phyloP scores from a whole-genome alignment of 2,797 vertebrate species.

The Gila robusta region DNA sequence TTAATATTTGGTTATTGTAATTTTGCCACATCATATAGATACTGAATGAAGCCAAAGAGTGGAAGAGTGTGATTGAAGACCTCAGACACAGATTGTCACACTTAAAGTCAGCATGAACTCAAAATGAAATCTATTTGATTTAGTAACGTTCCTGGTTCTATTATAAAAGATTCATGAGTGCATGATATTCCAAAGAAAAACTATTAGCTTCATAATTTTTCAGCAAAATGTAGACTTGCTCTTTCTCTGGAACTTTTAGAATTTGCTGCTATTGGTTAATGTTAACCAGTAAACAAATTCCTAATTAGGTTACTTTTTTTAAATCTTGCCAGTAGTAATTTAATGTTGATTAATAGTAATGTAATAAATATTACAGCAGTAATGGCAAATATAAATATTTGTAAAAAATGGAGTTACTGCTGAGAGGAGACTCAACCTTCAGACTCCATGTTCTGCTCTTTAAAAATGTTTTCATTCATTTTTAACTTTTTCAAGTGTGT shows the following conservation, averaged over 20 bases:
- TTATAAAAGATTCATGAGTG: neutral
- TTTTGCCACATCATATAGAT: neutral
- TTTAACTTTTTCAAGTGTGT: neutral
- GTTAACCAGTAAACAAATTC: neutral
- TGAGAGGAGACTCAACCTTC: neutral
- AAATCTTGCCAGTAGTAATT: neutral
- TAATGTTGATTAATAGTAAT: too few species aligned
- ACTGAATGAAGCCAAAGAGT: slow-evolving; percentile 17
- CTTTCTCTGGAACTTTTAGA: neutral
- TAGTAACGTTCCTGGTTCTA: neutral
- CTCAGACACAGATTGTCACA: neutral
- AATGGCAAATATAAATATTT: neutral
- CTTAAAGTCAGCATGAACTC: slow-evolving; percentile 11
- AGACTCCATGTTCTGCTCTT: neutral
- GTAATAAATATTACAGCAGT: neutral
- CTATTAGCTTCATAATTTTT: neutral
- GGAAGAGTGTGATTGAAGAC: neutral
- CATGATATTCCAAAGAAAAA: neutral
- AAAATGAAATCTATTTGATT: neutral
- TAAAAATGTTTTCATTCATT: neutral
- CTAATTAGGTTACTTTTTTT: neutral
- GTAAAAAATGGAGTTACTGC: neutral
- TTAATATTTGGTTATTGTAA: neutral
- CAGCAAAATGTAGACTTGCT: neutral
- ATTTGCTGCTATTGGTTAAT: neutral